Base-by-base conservation (phyloP, 2,113 vertebrate genomes). In the Mesembrinibis cayennensis region DNA sequence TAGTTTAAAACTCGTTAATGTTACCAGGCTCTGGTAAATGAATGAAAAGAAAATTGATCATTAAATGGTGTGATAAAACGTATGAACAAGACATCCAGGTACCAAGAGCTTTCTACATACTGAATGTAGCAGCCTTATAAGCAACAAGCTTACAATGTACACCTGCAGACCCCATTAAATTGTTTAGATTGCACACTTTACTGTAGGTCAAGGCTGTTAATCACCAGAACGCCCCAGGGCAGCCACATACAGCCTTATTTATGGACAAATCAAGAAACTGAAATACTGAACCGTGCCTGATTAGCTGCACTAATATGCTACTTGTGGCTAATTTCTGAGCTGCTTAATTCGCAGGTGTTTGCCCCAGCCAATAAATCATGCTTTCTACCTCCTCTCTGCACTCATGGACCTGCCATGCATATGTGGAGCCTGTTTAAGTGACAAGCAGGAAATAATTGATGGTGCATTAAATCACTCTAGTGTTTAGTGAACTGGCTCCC, bases 311-410 rank as follows among this genome's bases (percentile, higher is more conserved):
- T 99, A 99, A 99, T 99, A 99, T 99, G 99, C 99, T 99, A 99
- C 99, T 99, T 99, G 99, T 99, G 99, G 99, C 99, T 99, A 99
- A 99, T 99, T 99, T 99, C 99, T 98, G 98, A 98, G 98, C 98
- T 91, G 98, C 98, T 98, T 98, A 98, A 98, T 98, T 99, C 99
- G 98, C 99, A 99, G 99, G 99, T 99, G 99, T 99, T 98, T 98
- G 98, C 98, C 98, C 98, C 94, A 89, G 76, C 97, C 97, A 98
- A 98, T 99, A 99, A 99, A 99, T 99, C 99, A 98, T 92, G 95
- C 96, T 90, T 92, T 95, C 97, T 87, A 78, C 97, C 97, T 97
- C 96, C 98, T 93, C 95, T 97, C 89, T 96, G 96, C 94, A 94
- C 97, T 93, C 93, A 42, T 62, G 72, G 97, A 97, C 98, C 97